These are phyloP conservation scores for Ibidorhyncha struthersii DNA, from an alignment of 2,113 vertebrate species.

Conservation along the genomic window DNA sequence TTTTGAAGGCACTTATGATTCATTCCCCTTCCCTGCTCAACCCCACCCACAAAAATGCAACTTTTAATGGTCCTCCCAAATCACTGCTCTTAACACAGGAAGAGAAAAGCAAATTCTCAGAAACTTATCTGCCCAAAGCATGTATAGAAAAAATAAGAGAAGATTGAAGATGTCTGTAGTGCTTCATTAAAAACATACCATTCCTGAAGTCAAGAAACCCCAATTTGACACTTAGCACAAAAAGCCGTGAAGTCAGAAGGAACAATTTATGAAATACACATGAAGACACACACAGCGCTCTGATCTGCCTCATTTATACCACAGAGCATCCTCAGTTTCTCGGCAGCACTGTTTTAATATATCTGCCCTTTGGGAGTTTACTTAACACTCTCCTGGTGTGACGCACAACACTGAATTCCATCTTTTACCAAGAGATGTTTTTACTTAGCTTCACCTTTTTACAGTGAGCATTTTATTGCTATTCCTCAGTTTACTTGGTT, in stretches of 20 bases:
- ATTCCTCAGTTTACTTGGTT: background rate
- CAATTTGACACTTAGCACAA: background rate
- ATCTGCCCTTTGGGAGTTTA: background rate
- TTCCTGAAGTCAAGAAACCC: rapidly evolving
- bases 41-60: background rate
- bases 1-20: background rate
- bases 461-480: rapidly evolving
- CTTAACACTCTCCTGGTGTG: rapidly evolving
- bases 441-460: background rate
- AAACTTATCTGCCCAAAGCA: background rate
- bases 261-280: background rate
- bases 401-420: rapidly evolving
- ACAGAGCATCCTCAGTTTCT: background rate
- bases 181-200: background rate
- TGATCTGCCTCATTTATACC: rapidly evolving
- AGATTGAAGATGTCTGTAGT: too few relatives aligned
- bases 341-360: background rate
- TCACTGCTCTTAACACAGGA: background rate
- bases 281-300: background rate
- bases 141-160: background rate
- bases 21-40: background rate
- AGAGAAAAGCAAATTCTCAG: background rate
- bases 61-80: background rate
- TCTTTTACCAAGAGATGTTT: rapidly evolving
- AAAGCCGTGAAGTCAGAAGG: background rate